Evolutionary conservation across 2,113 vertebrate genomes (phyloP).

Genomic region (Budorcas taxicolor): DNA sequence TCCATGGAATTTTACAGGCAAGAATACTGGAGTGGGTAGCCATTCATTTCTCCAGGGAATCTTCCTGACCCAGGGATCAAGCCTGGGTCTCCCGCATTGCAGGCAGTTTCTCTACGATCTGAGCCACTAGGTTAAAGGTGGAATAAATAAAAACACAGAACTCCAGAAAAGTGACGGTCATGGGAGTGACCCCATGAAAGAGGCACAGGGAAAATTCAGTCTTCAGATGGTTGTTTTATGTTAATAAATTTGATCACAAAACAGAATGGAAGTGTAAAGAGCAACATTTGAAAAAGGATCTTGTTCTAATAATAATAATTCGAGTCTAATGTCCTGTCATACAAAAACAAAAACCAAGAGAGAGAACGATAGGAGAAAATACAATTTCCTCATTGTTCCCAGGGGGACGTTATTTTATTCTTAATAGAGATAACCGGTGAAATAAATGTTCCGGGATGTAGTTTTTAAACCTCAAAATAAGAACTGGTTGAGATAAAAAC

Average conservation of each 20-base stretch:
- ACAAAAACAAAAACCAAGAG: neutral
- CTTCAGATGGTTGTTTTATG: neutral
- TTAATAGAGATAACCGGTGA: constrained; percentile 31
- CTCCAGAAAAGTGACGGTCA: neutral
- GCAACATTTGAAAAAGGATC: neutral
- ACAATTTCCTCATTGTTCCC: neutral
- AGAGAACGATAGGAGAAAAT: neutral
- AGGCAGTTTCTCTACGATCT: neutral
- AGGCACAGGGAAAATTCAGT: neutral
- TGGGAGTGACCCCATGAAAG: neutral
- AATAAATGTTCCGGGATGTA: neutral
- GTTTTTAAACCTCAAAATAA: constrained; percentile 36
- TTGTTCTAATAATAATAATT: neutral
- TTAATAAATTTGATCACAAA: neutral
- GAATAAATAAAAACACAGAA: neutral
- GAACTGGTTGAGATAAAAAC: constrained; percentile 30
- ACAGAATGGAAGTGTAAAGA: neutral
- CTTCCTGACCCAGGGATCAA: neutral
- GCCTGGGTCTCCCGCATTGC: neutral
- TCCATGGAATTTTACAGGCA: neutral
- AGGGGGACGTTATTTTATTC: constrained; percentile 12
- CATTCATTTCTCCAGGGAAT: neutral
- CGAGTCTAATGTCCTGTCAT: neutral
- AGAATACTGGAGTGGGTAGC: neutral
- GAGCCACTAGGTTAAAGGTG: neutral